Conservation (phyloP, 2,113 vertebrate species). For the Etheostoma spectabile region DNA sequence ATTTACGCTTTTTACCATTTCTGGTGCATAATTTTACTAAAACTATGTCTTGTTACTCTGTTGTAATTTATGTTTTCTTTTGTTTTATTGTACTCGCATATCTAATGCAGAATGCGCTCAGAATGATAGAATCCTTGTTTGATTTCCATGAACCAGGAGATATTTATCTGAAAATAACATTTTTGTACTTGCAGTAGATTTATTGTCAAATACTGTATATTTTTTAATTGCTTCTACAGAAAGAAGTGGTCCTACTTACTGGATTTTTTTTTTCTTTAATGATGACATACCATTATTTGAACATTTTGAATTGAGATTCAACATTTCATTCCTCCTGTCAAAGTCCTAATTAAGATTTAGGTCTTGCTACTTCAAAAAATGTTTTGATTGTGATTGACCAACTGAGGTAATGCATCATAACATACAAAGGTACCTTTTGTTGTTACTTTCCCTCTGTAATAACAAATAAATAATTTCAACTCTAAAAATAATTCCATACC, state of each 20-base stretch:
- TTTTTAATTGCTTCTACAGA: background rate
- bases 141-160: background rate
- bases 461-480: too few relatives aligned
- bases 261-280: too few relatives aligned
- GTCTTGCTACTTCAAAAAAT: background rate
- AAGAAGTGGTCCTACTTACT: background rate
- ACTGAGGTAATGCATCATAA: background rate
- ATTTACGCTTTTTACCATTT: conserved; percentile 25
- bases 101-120: background rate
- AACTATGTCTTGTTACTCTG: background rate
- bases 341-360: background rate
- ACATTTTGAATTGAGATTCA: background rate
- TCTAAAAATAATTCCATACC: too few relatives aligned
- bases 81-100: background rate
- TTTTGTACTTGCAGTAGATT: background rate
- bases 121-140: background rate
- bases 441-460: too few relatives aligned
- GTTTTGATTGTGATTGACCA: background rate
- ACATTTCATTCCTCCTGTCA: background rate
- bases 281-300: background rate
- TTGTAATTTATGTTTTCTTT: background rate
- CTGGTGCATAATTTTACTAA: background rate
- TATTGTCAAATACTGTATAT: background rate
- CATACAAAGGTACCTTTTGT: too few relatives aligned
- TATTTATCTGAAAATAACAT: background rate